Evolutionary conservation across 1,140 invertebrate genomes (phyloP), one percentile per base, ranked within the genome.

Genomic region (Achatina immaculata): DNA sequence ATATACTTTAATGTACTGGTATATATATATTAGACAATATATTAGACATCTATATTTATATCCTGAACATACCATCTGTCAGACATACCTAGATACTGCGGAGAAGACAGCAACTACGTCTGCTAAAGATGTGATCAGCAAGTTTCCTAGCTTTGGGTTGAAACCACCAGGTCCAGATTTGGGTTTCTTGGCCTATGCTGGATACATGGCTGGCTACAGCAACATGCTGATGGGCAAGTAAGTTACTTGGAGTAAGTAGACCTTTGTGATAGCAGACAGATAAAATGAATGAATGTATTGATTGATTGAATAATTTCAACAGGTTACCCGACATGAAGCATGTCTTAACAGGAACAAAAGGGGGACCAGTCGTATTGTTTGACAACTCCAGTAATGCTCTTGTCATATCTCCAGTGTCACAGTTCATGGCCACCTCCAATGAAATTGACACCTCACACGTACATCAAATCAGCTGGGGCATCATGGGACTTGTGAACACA

Each of bases 281-380:
- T 51, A 51, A 51, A 51, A 51, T 11, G 11, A 11, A 14, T 51
- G 11, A 51, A 51, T 14, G 11, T 51, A 11, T 14, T 51, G 24
- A 51, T 51, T 51, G 24, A 24, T 51, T 51, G 11, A 51, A 51
- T 14, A 14, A 24, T 51, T 51, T 14, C 11, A 51, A 51, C 48
- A 51, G 48, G 48, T 51, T 11, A 24, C 48, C 11, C 11, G 11
- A 51, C 24, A 24, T 11, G 11, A 31, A 19, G 19, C 31, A 19
- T n/a, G 7, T 66, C 9, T 16, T 31, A 19, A 66, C 62, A 28
- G 62, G 62, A 14, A 66, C 31, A 19, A 31, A 28, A 19, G 62
- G 85, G 3, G 87, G 87, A 11, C 87, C 87, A 4, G 9, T 88
- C 14, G 82, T 83, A 6, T 40, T 88, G 38, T 88, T 88, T 82